A percentile compares a stretch with the other conserved stretches of the same genome.
These are phyloP conservation scores for Hoplodrina ambigua DNA, from an alignment of 2,888 invertebrate species.

Conservation along the genomic window DNA sequence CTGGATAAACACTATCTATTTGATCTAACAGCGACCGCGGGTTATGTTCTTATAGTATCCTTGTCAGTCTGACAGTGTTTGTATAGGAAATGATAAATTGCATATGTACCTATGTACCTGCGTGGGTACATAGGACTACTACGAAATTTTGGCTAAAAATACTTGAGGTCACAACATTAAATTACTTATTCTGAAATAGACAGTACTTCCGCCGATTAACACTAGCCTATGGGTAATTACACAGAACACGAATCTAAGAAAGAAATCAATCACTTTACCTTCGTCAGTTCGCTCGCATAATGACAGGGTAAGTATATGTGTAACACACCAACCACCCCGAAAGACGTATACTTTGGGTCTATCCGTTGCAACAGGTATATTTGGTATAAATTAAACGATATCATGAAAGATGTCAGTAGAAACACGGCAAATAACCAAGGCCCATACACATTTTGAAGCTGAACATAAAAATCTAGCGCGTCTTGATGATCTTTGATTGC, in stretches of 20 bases:
- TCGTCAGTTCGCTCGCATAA: slow-evolving; percentile 74
- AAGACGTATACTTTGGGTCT: slow-evolving; percentile 76
- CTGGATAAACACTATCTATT: slow-evolving; percentile 47
- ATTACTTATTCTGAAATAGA: slow-evolving; percentile 3
- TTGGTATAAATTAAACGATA: slow-evolving; percentile 79
- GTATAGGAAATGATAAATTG: slow-evolving; percentile 16
- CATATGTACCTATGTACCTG: neutral
- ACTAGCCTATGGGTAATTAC: slow-evolving; percentile 32
- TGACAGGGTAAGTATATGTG: slow-evolving; percentile 81
- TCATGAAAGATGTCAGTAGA: slow-evolving; percentile 73
- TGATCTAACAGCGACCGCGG: slow-evolving; percentile 20
- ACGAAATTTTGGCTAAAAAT: neutral
- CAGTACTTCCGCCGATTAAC: slow-evolving; percentile 38
- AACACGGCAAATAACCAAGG: slow-evolving; percentile 79
- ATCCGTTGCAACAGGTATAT: slow-evolving; percentile 71
- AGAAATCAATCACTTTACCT: slow-evolving; percentile 70
- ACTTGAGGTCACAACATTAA: slow-evolving; percentile 12
- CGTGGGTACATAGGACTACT: too few relatives aligned
- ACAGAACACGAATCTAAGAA: slow-evolving; percentile 25
- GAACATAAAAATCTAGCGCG: slow-evolving; percentile 71
- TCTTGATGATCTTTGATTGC: slow-evolving; percentile 78
- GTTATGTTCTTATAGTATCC: slow-evolving; percentile 16
- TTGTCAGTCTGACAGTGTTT: slow-evolving; percentile 19
- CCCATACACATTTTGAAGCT: slow-evolving; percentile 77
- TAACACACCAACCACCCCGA: slow-evolving; percentile 65